Evolutionary conservation across 2,888 invertebrate genomes (phyloP).

Genomic region (Chloroclystis v-ata): DNA sequence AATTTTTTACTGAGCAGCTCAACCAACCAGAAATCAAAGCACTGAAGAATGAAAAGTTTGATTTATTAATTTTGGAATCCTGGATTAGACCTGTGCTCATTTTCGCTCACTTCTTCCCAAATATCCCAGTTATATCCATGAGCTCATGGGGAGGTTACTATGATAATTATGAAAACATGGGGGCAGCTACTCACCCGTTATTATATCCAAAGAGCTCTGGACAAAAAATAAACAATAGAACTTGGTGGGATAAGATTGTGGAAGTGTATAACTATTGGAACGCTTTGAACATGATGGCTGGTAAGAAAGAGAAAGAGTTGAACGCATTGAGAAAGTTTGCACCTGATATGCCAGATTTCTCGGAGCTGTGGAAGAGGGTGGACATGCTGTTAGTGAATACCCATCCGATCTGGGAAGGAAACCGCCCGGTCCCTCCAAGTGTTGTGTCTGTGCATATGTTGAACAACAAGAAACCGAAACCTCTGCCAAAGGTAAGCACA

Average conservation of each 20-base stretch:
- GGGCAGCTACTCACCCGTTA: slow-evolving; percentile 40
- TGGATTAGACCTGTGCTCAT: slow-evolving; percentile 25
- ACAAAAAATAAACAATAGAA: slow-evolving; percentile 36
- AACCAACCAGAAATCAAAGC: slow-evolving; percentile 26
- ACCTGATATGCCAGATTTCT: slow-evolving; percentile 24
- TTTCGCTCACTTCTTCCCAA: slow-evolving; percentile 31
- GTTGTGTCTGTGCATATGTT: slow-evolving; percentile 24
- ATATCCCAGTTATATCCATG: slow-evolving; percentile 42
- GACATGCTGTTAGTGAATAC: slow-evolving; percentile 51
- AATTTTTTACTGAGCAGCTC: slow-evolving; percentile 15
- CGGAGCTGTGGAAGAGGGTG: slow-evolving; percentile 36
- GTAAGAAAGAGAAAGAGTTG: slow-evolving; percentile 7
- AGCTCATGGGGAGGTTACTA: slow-evolving; percentile 32
- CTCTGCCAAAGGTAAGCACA: neutral
- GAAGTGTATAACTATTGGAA: slow-evolving; percentile 29
- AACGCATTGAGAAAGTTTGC: slow-evolving; percentile 21
- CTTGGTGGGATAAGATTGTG: slow-evolving; percentile 36
- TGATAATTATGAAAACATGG: slow-evolving; percentile 31
- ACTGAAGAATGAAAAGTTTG: slow-evolving; percentile 34
- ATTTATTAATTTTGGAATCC: slow-evolving; percentile 39
- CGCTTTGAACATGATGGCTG: neutral
- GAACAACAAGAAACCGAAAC: neutral
- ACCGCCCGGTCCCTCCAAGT: slow-evolving; percentile 52
- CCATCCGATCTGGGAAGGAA: slow-evolving; percentile 45
- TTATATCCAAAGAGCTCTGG: slow-evolving; percentile 33